Conservation (phyloP, 2,797 vertebrate genomes). For the Molossus alvarezi region DNA sequence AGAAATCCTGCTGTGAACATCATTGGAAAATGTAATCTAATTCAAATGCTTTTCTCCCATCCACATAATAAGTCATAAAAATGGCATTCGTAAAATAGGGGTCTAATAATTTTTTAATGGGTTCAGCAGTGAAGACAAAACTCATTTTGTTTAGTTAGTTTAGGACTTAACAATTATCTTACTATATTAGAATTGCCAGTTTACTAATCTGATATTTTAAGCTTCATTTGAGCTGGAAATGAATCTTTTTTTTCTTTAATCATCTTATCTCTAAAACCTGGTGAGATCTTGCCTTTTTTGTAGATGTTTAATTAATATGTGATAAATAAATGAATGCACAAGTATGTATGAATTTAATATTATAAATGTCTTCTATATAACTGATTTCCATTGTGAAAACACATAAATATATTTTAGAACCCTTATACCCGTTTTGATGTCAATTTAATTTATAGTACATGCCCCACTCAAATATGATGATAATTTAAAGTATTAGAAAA, state of each 20-base stretch:
- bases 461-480: background rate
- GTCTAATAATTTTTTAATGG: background rate
- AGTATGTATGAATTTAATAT: slow-evolving; percentile 11
- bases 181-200: background rate
- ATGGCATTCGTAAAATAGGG: background rate
- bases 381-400: background rate
- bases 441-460: background rate
- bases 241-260: background rate
- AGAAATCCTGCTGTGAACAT: background rate
- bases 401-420: background rate
- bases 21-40: slow-evolving; percentile 18
- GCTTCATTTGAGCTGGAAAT: slow-evolving; percentile 47
- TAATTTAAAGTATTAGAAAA: background rate
- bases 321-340: background rate
- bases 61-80: slow-evolving; percentile 15
- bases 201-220: slow-evolving; percentile 49
- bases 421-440: background rate
- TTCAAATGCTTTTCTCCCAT: background rate
- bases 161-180: slow-evolving; percentile 26
- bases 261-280: background rate
- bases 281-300: background rate
- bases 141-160: background rate
- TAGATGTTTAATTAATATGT: background rate
- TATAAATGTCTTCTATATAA: slow-evolving; percentile 2
- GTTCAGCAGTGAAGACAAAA: slow-evolving; percentile 7